Base-by-base conservation (phyloP, 2,113 vertebrate species). In the Prietella phreatophila region DNA sequence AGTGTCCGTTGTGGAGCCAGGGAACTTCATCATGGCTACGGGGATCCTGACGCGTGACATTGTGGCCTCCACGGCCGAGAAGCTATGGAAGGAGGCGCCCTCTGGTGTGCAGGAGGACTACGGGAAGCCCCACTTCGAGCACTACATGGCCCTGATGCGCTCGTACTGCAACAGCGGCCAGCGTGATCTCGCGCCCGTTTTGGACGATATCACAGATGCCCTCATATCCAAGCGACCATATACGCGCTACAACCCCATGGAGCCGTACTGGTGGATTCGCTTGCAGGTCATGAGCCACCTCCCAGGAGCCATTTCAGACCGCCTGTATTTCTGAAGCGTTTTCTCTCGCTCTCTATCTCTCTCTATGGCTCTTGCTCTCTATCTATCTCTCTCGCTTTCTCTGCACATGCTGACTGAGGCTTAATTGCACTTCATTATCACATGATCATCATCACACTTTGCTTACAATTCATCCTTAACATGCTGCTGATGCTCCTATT, bases 1-100 rank as follows among this genome's bases (percentile, higher is more conserved):
- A 1, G 96, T 98, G 84, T 94, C 95, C 55, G 22, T 96, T 4
- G 25, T 97, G 0, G 96, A 98, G 88, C 96, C 96, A 0, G 95
- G 97, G 0, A 97, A 97, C 95, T 97, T 96, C 0, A 93, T 96
- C 25, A 94, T 94, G 4, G 97, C 97, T 25, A 96, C 96, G 0
- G 95, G 96, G 65, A 96, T 96, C 92, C 89, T 97, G 82, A 96
- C 95, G 0, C 94, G 93, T 0, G 95, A 95, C 0, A 17, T 90
- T 0, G 89, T 97, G 0, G 92, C 94, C 20, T 55, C 1, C 6
- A 95, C 93, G 2, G 96, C 96, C 8, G 91, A 93, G 83, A 95
- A 93, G 42, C 92, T 98, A 91, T 97, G 97, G 97, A 79, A 11
- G 0, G 93, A 95, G 89, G 96, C 97, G 0, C 89, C 94, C 0